A percentile compares a stretch with the other conserved stretches of the same genome.
Conservation (phyloP, 2,888 invertebrate genomes). For the Platerodrilus igneus region DNA sequence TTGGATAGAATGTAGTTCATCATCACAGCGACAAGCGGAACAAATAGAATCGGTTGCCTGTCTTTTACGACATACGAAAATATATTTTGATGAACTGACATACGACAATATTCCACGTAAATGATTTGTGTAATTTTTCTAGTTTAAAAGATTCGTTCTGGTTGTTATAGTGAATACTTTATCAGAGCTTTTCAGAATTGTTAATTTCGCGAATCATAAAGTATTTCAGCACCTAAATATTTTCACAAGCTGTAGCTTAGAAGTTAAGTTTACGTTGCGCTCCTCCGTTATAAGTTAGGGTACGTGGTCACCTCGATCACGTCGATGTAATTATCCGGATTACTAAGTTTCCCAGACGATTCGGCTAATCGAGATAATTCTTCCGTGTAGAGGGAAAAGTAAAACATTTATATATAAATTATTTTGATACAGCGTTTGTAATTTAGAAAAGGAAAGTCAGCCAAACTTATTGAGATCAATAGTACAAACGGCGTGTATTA, state of each 20-base stretch:
- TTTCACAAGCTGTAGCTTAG: conserved; percentile 22
- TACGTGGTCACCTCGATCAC: conserved; percentile 21
- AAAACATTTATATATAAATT: too few relatives aligned
- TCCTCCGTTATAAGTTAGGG: conserved; percentile 17
- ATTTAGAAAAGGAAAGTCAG: conserved; percentile 25
- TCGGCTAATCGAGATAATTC: conserved; percentile 32
- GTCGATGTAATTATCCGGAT: conserved; percentile 26
- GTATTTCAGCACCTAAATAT: conserved; percentile 21
- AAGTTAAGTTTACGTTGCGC: conserved; percentile 21
- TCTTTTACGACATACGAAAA: conserved; percentile 38
- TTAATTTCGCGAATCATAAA: conserved; percentile 34
- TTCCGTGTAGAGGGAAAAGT: too few relatives aligned
- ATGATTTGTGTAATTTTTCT: conserved; percentile 36
- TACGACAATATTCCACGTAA: conserved; percentile 36
- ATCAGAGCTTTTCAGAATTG: conserved; percentile 22
- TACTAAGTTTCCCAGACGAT: conserved; percentile 31
- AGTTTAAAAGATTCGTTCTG: conserved; percentile 27
- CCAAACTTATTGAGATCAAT: conserved; percentile 20
- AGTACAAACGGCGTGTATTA: conserved; percentile 30
- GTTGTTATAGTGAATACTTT: too few relatives aligned
- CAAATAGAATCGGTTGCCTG: conserved; percentile 40
- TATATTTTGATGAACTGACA: conserved; percentile 39
- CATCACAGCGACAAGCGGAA: conserved; percentile 41
- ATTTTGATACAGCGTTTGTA: conserved; percentile 23
- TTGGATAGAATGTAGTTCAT: conserved; percentile 34